Percentiles rank a stretch among this genome's conserved stretches.
Evolutionary conservation across 2,888 invertebrate genomes (phyloP).

Genomic region (Oxyteleia sp.): DNA sequence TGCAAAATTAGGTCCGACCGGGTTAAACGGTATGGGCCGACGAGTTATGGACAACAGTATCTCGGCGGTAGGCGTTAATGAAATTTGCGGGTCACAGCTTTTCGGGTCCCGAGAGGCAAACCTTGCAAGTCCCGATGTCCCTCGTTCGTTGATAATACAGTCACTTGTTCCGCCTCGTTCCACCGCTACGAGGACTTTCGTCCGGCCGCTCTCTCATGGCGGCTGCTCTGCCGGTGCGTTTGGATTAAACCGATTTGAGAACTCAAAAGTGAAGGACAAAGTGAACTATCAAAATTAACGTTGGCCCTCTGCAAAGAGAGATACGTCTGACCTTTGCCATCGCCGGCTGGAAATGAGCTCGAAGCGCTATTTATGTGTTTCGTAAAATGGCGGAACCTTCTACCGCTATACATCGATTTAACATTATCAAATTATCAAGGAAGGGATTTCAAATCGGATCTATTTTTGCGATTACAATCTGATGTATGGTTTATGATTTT

Average conservation of each 20-base stretch:
- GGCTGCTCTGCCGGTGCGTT: slow-evolving; percentile 28
- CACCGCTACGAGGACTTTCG: slow-evolving; percentile 56
- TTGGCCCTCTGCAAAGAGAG: slow-evolving; percentile 22
- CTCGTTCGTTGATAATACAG: slow-evolving; percentile 78
- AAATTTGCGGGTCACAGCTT: slow-evolving; percentile 84
- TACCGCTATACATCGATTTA: background rate
- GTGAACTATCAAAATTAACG: slow-evolving; percentile 62
- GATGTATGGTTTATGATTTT: too few species aligned
- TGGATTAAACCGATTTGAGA: slow-evolving; percentile 61
- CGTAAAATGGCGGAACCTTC: too few species aligned
- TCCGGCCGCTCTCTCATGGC: slow-evolving; percentile 42
- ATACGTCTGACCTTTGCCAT: slow-evolving; percentile 14
- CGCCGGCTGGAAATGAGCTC: slow-evolving; percentile 4
- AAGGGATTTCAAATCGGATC: too few species aligned
- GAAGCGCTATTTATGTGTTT: background rate
- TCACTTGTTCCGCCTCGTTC: slow-evolving; percentile 73
- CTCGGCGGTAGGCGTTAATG: slow-evolving; percentile 83
- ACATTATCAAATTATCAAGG: too few species aligned
- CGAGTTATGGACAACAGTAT: slow-evolving; percentile 80
- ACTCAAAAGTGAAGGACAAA: slow-evolving; percentile 52
- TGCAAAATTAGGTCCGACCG: slow-evolving; percentile 37
- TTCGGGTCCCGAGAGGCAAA: slow-evolving; percentile 78
- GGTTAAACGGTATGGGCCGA: slow-evolving; percentile 62
- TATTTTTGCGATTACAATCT: too few species aligned
- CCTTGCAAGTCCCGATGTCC: slow-evolving; percentile 53